Evolutionary conservation across 2,797 vertebrate species (phyloP).

Genomic region (Lepus townsendii): DNA sequence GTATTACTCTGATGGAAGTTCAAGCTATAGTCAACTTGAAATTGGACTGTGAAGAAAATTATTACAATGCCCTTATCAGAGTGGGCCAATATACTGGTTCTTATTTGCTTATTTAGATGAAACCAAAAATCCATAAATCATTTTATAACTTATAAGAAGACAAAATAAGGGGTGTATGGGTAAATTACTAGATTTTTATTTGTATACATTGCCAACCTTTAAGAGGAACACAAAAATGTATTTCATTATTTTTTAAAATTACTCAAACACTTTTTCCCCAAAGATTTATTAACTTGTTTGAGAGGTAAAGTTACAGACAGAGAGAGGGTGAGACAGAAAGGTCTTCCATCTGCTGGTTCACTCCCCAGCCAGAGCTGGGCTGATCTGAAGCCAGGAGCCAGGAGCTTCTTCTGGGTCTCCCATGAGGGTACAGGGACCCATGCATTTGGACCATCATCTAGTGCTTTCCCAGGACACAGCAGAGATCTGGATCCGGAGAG

Average conservation of each 20-base stretch:
- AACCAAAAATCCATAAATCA: neutral
- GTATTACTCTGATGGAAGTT: neutral
- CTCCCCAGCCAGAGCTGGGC: no score
- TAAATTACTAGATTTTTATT: neutral
- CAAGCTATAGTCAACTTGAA: neutral
- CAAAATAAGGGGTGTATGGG: neutral
- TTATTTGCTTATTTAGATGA: neutral
- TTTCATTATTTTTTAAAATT: neutral
- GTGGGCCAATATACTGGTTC: neutral
- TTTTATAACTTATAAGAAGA: neutral
- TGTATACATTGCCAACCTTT: neutral
- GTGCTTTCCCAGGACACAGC: no score
- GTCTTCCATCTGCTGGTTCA: no score
- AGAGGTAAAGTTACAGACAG: no score
- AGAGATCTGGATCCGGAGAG: no score
- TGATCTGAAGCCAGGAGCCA: no score
- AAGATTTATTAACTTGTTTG: no score
- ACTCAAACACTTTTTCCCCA: neutral
- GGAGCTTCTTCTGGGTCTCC: no score
- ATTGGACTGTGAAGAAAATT: neutral
- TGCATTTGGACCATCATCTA: no score
- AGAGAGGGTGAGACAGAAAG: no score
- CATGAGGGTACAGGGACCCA: no score
- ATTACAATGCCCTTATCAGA: neutral
- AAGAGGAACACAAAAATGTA: neutral